A percentile compares a stretch with the other conserved stretches of the same genome.
These are phyloP conservation scores for Corythaeola cristata DNA, from an alignment of 2,113 vertebrate genomes.

Conservation along the genomic window DNA sequence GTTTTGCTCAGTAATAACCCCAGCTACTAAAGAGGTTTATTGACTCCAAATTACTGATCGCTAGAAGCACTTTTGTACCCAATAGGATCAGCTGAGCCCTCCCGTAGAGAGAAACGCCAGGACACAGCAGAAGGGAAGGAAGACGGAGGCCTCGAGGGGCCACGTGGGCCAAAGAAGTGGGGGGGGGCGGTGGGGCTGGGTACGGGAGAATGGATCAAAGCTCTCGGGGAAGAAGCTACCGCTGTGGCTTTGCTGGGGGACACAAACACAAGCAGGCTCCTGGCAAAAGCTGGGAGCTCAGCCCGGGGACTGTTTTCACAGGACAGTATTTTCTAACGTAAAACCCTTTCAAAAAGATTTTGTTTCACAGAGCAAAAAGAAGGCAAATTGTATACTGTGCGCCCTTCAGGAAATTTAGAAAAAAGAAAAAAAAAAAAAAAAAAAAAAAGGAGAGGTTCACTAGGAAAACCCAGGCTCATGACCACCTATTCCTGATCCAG, in stretches of 20 bases:
- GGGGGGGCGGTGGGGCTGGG: fast-evolving
- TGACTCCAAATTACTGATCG: constrained; percentile 22
- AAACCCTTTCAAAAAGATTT: not conserved
- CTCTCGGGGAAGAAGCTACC: not conserved
- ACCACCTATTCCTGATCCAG: not conserved
- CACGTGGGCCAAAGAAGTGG: not conserved
- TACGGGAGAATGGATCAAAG: not conserved
- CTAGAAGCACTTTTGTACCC: not conserved
- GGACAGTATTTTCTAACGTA: not conserved
- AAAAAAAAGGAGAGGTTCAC: not conserved
- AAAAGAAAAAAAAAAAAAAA: not conserved
- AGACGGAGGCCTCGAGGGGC: not conserved
- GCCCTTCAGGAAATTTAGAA: not conserved
- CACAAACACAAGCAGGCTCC: not conserved
- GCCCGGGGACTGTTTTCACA: not conserved
- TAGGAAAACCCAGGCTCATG: not conserved
- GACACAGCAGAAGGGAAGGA: not conserved
- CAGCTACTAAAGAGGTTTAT: constrained; percentile 14
- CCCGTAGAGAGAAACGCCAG: not conserved
- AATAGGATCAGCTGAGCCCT: not conserved
- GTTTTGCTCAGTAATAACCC: not conserved
- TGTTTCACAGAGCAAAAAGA: not conserved
- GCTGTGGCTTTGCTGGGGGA: not conserved
- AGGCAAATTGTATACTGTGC: not conserved
- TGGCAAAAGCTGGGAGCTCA: not conserved